These are phyloP conservation scores for Larimichthys crocea DNA, from an alignment of 2,113 vertebrate genomes.

Conservation along the genomic window DNA sequence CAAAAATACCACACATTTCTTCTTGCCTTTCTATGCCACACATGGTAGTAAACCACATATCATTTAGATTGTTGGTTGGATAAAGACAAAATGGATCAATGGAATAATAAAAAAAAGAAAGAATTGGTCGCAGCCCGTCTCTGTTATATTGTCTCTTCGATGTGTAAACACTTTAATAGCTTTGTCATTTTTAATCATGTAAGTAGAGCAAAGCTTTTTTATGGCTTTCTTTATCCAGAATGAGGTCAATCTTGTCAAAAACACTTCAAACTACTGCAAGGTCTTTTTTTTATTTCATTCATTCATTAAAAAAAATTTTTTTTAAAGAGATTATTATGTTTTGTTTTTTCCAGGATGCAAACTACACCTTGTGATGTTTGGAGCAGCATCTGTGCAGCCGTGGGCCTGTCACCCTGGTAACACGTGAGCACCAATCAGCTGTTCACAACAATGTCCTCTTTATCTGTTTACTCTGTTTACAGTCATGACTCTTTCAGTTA, in stretches of 20 bases:
- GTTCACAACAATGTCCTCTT: conserved; percentile 65
- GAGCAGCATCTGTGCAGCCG: conserved; percentile 32
- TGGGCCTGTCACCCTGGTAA: conserved; percentile 68
- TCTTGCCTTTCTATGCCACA: neutral
- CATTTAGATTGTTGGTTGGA: neutral
- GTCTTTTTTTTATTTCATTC: neutral
- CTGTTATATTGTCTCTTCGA: neutral
- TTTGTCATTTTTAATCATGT: neutral
- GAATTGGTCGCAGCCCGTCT: neutral
- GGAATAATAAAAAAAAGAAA: neutral
- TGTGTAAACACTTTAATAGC: neutral
- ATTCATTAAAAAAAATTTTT: neutral
- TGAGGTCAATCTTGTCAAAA: neutral
- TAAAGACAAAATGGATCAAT: neutral
- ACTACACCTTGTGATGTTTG: neutral
- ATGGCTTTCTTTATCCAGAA: neutral
- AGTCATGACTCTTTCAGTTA: neutral
- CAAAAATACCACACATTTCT: neutral
- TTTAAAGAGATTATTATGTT: neutral
- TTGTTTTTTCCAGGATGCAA: neutral
- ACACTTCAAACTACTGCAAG: neutral
- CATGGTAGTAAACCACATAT: neutral
- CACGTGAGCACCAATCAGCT: conserved; percentile 68
- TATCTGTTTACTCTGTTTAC: conserved; percentile 48
- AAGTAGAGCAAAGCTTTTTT: neutral